These are phyloP conservation scores for Andrena minutula DNA, from an alignment of 2,888 invertebrate genomes.

Conservation along the genomic window DNA sequence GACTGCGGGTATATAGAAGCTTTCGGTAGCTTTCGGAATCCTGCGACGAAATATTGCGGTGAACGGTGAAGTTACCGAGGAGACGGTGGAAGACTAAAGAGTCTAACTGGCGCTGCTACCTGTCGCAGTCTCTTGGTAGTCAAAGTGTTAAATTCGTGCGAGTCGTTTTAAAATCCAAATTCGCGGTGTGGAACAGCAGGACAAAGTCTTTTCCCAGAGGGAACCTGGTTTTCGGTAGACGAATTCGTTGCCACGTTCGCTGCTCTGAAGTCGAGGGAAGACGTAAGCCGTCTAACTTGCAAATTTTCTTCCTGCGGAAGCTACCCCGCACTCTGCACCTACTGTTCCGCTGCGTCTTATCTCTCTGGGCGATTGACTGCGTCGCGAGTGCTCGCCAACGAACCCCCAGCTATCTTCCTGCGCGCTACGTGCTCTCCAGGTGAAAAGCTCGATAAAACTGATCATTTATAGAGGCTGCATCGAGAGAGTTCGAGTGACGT, in stretches of 20 bases:
- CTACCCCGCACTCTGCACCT: background rate
- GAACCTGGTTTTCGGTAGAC: too few relatives aligned
- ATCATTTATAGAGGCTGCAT: constrained; percentile 30
- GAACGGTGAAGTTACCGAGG: too few relatives aligned
- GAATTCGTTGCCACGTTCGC: background rate
- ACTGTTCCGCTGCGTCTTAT: constrained; percentile 44
- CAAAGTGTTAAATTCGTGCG: background rate
- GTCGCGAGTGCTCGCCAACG: constrained; percentile 36
- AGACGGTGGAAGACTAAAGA: too few relatives aligned
- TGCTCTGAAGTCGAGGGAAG: background rate
- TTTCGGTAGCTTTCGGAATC: too few relatives aligned
- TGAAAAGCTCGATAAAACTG: constrained; percentile 56
- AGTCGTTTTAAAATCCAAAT: constrained; percentile 22
- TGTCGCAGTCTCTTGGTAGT: background rate
- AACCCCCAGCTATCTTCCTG: constrained; percentile 41
- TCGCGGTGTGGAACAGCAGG: background rate
- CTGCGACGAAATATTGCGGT: too few relatives aligned
- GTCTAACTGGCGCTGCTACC: too few relatives aligned
- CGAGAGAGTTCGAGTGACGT: constrained; percentile 28
- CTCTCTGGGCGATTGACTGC: constrained; percentile 57
- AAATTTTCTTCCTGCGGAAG: constrained; percentile 45
- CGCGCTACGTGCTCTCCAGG: constrained; percentile 27
- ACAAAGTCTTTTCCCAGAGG: background rate
- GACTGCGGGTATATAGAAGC: too few relatives aligned
- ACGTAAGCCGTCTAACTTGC: constrained; percentile 38